A percentile compares a stretch with the other conserved stretches of the same genome.
phyloP scores from a whole-genome alignment of 2,888 invertebrate species.

The Ornithoptera priamus region DNA sequence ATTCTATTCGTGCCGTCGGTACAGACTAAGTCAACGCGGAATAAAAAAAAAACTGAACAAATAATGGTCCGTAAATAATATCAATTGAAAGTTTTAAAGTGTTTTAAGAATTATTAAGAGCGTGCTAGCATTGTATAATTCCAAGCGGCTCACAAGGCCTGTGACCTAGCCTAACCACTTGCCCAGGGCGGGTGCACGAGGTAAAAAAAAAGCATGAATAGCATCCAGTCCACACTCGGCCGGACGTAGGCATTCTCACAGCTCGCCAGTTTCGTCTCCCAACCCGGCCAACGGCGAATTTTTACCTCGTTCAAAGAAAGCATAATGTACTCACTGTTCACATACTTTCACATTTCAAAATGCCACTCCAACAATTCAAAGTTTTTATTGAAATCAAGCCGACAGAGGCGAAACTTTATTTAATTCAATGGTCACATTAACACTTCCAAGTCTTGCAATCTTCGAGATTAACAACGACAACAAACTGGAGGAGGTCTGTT shows the following conservation, averaged over 20 bases:
- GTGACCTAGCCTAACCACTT: slow-evolving; percentile 17
- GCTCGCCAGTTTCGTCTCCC: slow-evolving; percentile 9
- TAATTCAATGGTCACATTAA: slow-evolving; percentile 1
- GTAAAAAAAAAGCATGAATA: slow-evolving; percentile 13
- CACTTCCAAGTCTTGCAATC: background rate
- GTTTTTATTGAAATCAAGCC: background rate
- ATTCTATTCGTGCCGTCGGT: background rate
- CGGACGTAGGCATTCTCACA: slow-evolving; percentile 12
- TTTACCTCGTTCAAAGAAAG: slow-evolving; percentile 4
- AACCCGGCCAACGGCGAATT: slow-evolving; percentile 6
- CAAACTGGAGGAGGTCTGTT: slow-evolving; percentile 14
- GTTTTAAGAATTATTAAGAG: background rate
- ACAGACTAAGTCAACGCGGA: background rate
- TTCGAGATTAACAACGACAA: slow-evolving; percentile 22
- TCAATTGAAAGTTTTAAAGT: background rate
- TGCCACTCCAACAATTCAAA: background rate
- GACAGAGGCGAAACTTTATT: background rate
- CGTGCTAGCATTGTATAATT: background rate
- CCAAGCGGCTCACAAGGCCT: slow-evolving; percentile 7
- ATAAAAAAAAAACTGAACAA: background rate
- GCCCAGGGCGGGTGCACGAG: slow-evolving; percentile 13
- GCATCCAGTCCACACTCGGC: slow-evolving; percentile 12
- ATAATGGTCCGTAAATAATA: background rate
- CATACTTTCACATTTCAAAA: slow-evolving; percentile 8
- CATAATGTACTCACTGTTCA: background rate